Percentiles rank a stretch among this genome's conserved stretches.
Conservation (phyloP, 2,113 vertebrate species). For the Pelecanoides urinatrix region DNA sequence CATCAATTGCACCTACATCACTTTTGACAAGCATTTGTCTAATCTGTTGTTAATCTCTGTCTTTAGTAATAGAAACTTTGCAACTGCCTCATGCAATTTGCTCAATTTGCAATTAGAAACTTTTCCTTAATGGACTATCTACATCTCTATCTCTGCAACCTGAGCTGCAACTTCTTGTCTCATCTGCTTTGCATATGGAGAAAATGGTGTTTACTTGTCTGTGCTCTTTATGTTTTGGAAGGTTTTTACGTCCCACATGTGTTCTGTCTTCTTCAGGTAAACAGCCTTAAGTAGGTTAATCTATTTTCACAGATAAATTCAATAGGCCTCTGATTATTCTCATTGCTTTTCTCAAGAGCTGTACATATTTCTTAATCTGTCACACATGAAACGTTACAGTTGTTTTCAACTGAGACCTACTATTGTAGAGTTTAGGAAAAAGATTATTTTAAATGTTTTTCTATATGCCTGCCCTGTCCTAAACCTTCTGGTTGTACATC, state of each 20-base stretch:
- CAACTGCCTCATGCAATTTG: neutral
- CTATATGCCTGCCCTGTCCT: neutral
- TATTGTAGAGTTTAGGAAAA: neutral
- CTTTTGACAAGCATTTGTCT: neutral
- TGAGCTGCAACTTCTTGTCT: rapidly evolving
- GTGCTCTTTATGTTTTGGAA: neutral
- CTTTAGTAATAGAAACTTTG: neutral
- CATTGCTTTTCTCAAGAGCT: neutral
- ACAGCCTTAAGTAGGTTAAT: neutral
- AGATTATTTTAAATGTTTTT: neutral
- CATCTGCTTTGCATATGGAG: neutral
- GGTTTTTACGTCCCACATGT: neutral
- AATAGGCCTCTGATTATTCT: neutral
- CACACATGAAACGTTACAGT: neutral
- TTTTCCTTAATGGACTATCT: neutral
- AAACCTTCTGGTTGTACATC: neutral
- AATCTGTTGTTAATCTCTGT: neutral
- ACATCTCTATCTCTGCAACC: neutral
- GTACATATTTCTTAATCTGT: neutral
- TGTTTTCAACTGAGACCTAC: neutral
- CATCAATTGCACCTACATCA: neutral
- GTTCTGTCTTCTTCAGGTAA: neutral
- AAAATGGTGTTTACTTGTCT: neutral
- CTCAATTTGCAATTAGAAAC: neutral
- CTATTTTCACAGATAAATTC: neutral